phyloP scores from a whole-genome alignment of 92 coral and sea anemone genomes.

The Hydrozoanthus gracilis region DNA sequence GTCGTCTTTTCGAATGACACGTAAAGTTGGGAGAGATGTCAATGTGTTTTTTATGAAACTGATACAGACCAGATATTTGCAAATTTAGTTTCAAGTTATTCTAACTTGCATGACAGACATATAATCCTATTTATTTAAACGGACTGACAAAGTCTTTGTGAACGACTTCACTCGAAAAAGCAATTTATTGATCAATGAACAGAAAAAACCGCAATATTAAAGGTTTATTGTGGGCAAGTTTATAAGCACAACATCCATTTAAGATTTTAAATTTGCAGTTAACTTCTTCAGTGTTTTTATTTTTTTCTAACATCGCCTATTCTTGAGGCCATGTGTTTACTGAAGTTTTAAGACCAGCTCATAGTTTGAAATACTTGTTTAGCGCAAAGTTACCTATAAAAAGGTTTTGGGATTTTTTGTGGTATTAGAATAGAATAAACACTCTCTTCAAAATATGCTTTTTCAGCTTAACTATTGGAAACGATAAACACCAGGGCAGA shows the following conservation, averaged over 20 bases:
- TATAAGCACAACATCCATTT: conserved; percentile 10
- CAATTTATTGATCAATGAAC: conserved; percentile 5
- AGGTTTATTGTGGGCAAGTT: conserved; percentile 11
- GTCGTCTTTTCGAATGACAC: not conserved
- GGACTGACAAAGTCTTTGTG: not conserved
- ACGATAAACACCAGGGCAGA: too few species aligned
- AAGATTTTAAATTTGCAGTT: not conserved
- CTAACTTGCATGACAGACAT: too few species aligned
- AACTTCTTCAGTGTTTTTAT: not conserved
- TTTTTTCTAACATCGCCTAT: not conserved
- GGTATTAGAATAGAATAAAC: too few species aligned
- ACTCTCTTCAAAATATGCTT: too few species aligned
- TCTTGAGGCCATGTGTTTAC: not conserved
- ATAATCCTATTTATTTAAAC: not conserved
- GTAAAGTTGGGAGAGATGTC: not conserved
- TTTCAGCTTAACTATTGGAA: too few species aligned
- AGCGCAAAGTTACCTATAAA: too few species aligned
- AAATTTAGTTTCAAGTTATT: too few species aligned
- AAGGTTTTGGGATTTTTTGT: too few species aligned
- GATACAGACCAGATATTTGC: too few species aligned
- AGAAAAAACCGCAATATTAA: not conserved
- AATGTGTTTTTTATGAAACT: too few species aligned
- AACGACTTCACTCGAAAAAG: not conserved
- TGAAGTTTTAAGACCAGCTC: not conserved
- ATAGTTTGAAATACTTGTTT: not conserved